These are phyloP conservation scores for Lanius ludovicianus DNA, from an alignment of 2,113 vertebrate genomes.

Conservation along the genomic window DNA sequence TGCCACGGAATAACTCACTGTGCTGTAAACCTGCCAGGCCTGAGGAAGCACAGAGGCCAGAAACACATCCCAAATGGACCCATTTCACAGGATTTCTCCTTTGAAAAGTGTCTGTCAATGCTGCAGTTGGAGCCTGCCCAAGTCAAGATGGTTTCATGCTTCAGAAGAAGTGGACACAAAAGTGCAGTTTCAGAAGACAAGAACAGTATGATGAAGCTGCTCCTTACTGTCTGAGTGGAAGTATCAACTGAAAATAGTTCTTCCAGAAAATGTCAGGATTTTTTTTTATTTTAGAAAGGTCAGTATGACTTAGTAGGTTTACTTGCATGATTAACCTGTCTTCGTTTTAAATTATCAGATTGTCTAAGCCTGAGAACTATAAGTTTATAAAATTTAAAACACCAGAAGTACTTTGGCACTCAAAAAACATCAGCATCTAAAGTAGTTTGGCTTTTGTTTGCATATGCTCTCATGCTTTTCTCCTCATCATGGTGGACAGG, in stretches of 20 bases:
- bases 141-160: not conserved
- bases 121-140: not conserved
- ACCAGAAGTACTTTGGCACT: not conserved
- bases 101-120: not conserved
- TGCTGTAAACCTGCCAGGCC: not conserved
- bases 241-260: not conserved
- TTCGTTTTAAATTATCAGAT: not conserved
- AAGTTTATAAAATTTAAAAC: not conserved
- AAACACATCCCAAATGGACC: not conserved
- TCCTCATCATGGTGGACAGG: not conserved
- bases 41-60: not conserved
- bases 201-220: not conserved
- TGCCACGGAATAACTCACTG: not conserved
- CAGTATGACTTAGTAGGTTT: not conserved
- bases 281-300: not conserved
- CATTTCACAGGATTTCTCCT: constrained; percentile 13
- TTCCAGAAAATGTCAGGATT: not conserved
- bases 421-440: not conserved
- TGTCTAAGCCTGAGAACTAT: not conserved
- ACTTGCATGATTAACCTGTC: not conserved
- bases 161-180: not conserved
- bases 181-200: not conserved
- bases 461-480: not conserved
- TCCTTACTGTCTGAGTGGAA: not conserved
- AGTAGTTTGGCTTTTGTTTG: not conserved